Base-by-base conservation (phyloP, 2,113 vertebrate species). In the Pandion haliaetus region DNA sequence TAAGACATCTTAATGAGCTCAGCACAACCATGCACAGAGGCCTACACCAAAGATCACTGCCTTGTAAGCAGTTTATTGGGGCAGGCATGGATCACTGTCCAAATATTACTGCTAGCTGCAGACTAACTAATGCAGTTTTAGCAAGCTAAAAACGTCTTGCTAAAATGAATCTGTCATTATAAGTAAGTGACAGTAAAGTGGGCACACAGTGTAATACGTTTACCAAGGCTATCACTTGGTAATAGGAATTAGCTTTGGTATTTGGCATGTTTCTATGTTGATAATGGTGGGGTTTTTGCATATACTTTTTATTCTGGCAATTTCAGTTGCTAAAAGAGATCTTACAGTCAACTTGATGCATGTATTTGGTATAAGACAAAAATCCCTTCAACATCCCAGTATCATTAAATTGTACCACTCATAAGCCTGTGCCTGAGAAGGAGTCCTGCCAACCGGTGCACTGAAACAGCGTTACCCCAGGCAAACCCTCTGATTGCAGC, bases 1-100 rank as follows among this genome's bases (percentile, higher is more conserved):
- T 17, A 28, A 93, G 89, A 82, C 66, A 82, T 88, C 87, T 95
- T 95, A 96, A 97, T 96, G 83, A 95, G 92, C 93, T 94, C 72
- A 74, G 96, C 72, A 90, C 38, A 81, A 5, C 14, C 74, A 23
- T 0, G 50, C 42, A 21, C 24, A 14, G 67, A 71, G 67, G n/a
- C 32, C 71, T 82, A 44, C 71, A 72, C 72, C 86, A n/a, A 79
- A 90, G 92, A 88, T 69, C 66, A 17, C 70, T 36, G 80, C 81
- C 89, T 77, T 0, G 0, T 4, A n/a, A 86, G 85, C 77, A 32
- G 19, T 54, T 78, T 20, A 44, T 32, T 20, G 49, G 67, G 82
- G 85, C 3, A 5, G 74, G 78, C 71, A 86, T 12, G 65, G 86
- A 83, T 96, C 90, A 63, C 87, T 50, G 13, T 74, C 92, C 71